Percentiles rank a stretch among this genome's conserved stretches.
These are phyloP conservation scores for Andrena chrysosceles DNA, from an alignment of 2,888 invertebrate genomes.

Conservation along the genomic window DNA sequence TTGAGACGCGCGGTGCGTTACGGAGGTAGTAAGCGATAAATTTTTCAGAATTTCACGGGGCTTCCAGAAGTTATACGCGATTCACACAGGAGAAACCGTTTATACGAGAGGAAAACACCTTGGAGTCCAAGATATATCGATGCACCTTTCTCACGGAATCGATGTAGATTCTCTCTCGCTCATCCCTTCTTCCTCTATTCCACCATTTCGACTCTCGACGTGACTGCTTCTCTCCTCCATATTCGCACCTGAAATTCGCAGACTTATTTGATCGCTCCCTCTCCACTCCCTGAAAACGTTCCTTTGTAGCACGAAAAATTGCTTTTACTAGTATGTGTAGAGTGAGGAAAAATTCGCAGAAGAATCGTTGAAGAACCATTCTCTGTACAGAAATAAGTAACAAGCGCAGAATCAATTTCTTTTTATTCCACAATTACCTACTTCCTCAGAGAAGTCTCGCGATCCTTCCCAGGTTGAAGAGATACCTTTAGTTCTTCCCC, in stretches of 20 bases:
- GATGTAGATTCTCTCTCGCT: conserved; percentile 52
- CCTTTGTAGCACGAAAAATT: conserved; percentile 21
- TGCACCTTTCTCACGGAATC: conserved; percentile 44
- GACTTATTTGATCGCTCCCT: conserved; percentile 27
- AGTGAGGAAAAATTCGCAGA: neutral
- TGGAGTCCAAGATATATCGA: conserved; percentile 38
- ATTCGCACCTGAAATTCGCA: conserved; percentile 24
- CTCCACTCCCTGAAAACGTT: neutral
- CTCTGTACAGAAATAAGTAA: neutral
- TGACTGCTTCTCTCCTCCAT: neutral
- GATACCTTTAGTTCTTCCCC: neutral
- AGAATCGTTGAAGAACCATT: neutral
- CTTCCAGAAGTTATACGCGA: conserved; percentile 65
- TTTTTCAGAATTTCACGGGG: conserved; percentile 75
- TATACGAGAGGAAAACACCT: conserved; percentile 52
- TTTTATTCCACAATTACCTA: too few relatives aligned
- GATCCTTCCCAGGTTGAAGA: neutral
- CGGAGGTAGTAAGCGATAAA: conserved; percentile 68
- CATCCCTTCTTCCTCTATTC: neutral
- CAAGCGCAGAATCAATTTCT: neutral
- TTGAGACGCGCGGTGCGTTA: conserved; percentile 49
- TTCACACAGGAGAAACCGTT: conserved; percentile 65
- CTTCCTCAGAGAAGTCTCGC: too few relatives aligned
- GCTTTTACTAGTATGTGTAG: neutral
- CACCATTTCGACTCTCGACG: conserved; percentile 18